Percentiles rank a stretch among this genome's conserved stretches.
Evolutionary conservation across 2,113 vertebrate species (phyloP).

Genomic region (Cheilinus undulatus): DNA sequence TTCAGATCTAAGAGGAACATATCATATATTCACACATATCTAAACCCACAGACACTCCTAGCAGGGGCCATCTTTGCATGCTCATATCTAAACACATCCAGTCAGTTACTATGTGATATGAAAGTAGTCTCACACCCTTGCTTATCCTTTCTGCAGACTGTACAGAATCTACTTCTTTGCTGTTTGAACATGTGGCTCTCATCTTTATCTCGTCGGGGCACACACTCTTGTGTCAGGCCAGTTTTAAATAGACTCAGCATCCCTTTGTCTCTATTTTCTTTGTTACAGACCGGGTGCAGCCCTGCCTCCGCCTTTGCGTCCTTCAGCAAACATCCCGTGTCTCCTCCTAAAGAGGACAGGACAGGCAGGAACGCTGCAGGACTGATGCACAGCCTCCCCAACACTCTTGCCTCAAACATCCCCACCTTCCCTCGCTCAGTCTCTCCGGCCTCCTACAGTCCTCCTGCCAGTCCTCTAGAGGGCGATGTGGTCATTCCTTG

Average conservation of each 20-base stretch:
- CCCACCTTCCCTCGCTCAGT: conserved; percentile 76
- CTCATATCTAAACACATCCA: too few species aligned
- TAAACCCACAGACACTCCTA: too few species aligned
- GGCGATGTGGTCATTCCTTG: conserved; percentile 90
- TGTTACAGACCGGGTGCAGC: conserved; percentile 91
- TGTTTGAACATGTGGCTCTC: conserved; percentile 77
- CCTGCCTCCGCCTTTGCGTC: conserved; percentile 90
- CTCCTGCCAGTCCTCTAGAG: conserved; percentile 73
- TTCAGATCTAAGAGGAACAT: too few species aligned
- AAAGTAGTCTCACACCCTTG: too few species aligned
- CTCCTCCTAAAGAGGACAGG: conserved; percentile 72
- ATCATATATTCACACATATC: too few species aligned
- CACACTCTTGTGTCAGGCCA: too few species aligned
- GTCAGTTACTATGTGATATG: too few species aligned
- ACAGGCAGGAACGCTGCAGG: conserved; percentile 63
- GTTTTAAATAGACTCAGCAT: neutral
- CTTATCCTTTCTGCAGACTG: conserved; percentile 76
- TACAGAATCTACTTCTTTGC: conserved; percentile 81
- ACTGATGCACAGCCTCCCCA: conserved; percentile 64
- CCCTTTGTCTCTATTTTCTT: conserved; percentile 1
- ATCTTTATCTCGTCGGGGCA: conserved; percentile 29
- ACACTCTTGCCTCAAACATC: conserved; percentile 79
- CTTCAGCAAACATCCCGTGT: conserved; percentile 85
- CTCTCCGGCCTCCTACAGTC: conserved; percentile 80
- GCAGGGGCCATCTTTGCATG: too few species aligned